These are phyloP conservation scores for Papilio elwesi DNA, from an alignment of 2,888 invertebrate genomes.

Conservation along the genomic window DNA sequence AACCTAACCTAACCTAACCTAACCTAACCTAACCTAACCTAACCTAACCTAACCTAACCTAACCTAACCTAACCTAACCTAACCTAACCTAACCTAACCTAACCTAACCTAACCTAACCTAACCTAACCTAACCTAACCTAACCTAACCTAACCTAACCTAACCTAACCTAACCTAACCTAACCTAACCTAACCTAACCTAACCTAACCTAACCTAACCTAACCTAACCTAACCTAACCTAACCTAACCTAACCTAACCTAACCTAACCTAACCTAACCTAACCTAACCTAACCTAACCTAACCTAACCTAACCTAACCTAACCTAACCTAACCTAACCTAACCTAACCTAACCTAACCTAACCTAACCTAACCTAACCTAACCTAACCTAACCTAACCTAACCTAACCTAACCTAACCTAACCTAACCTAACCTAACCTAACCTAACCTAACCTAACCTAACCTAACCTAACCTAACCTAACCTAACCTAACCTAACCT, in stretches of 20 bases:
- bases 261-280: conserved; percentile 48
- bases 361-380: conserved; percentile 47
- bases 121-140: conserved; percentile 46
- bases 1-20: conserved; percentile 41
- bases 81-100: conserved; percentile 41
- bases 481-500: conserved; percentile 47
- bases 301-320: conserved; percentile 14
- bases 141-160: conserved; percentile 47
- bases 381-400: conserved; percentile 48
- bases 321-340: conserved; percentile 46
- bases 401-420: conserved; percentile 48
- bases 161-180: conserved; percentile 47
- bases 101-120: conserved; percentile 41
- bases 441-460: conserved; percentile 49
- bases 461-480: conserved; percentile 47
- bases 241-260: conserved; percentile 50
- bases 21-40: conserved; percentile 41
- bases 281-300: conserved; percentile 46
- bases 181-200: conserved; percentile 50
- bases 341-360: conserved; percentile 48
- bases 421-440: conserved; percentile 49
- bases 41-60: conserved; percentile 41
- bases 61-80: conserved; percentile 41
- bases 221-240: conserved; percentile 51
- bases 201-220: conserved; percentile 50